Evolutionary conservation across 2,797 vertebrate genomes (phyloP), one percentile per base, ranked within the genome.

Genomic region (Acropternis orthonyx): DNA sequence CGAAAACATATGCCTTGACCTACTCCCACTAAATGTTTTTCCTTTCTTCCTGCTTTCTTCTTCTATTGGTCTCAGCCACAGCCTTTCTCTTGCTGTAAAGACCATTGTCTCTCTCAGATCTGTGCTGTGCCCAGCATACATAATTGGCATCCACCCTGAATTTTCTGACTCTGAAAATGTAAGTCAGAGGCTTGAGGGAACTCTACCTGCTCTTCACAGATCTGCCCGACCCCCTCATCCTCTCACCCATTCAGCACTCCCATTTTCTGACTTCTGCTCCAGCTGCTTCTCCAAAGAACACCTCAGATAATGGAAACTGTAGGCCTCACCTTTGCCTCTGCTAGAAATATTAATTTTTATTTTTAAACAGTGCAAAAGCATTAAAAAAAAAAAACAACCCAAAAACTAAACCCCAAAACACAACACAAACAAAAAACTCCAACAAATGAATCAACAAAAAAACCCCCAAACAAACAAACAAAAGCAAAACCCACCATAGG

Each of bases 1-100:
- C 89, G 84, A 72, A 91, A 94, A 83, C 32, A 39, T 44, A 85
- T 75, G 79, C 79, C 73, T 92, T 86, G 85, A 78, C 93, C 52
- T 69, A 86, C 76, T 90, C 92, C 83, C 73, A 88, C 73, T 75
- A 74, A 32, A 62, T 93, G 54, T 39, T 84, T 89, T 95, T 88
- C 39, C 49, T 81, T 89, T 94, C 89, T 82, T 91, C 78, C 82
- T 92, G 65, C 51, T 73, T 78, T 88, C 67, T 80, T 82, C 75
- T 81, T 73, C 79, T 86, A 1, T 84, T 85, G 74, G 80, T 94
- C 63, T 86, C 68, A 93, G 74, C 84, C 86, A 68, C 26, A 67
- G 56, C 78, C 88, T 90, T 95, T 84, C 32, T 39, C 52, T 89
- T 86, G 69, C 65, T 48, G 23, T 59, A 93, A 72, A 78, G 62